phyloP scores from a whole-genome alignment of 2,113 vertebrate species.

The Pedetes capensis region DNA sequence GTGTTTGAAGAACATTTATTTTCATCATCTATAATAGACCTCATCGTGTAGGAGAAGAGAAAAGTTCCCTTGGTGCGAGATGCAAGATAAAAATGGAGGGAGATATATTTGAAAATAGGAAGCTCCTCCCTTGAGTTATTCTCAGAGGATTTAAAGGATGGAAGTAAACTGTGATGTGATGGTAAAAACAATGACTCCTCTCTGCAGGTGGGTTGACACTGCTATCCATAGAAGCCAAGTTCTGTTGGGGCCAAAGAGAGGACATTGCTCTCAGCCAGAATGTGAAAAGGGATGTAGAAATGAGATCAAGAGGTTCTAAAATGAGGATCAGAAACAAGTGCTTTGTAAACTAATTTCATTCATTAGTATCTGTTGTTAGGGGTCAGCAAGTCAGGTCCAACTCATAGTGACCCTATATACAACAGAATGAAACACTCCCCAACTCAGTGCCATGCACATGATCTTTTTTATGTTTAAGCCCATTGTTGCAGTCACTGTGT shows the following conservation, averaged over 20 bases:
- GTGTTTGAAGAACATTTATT: neutral
- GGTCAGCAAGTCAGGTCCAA: too few species aligned
- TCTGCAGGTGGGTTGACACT: too few species aligned
- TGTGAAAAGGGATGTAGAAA: neutral
- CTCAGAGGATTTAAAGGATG: neutral
- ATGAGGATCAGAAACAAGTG: neutral
- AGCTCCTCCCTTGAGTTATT: neutral
- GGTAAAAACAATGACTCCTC: accelerated
- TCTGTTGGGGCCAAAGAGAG: neutral
- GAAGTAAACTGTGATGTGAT: neutral
- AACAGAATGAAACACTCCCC: too few species aligned
- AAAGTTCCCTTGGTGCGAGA: neutral
- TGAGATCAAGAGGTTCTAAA: neutral
- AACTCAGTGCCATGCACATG: too few species aligned
- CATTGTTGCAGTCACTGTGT: too few species aligned
- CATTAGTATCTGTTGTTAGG: neutral
- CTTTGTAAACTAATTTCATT: neutral
- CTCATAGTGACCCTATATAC: too few species aligned
- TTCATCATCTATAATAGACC: neutral
- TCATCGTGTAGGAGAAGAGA: neutral
- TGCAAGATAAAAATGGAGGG: neutral
- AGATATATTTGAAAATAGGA: neutral
- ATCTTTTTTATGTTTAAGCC: too few species aligned
- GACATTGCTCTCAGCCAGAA: neutral
- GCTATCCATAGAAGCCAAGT: accelerated